Evolutionary conservation across 2,113 vertebrate genomes (phyloP).

Genomic region (Tiliqua scincoides): DNA sequence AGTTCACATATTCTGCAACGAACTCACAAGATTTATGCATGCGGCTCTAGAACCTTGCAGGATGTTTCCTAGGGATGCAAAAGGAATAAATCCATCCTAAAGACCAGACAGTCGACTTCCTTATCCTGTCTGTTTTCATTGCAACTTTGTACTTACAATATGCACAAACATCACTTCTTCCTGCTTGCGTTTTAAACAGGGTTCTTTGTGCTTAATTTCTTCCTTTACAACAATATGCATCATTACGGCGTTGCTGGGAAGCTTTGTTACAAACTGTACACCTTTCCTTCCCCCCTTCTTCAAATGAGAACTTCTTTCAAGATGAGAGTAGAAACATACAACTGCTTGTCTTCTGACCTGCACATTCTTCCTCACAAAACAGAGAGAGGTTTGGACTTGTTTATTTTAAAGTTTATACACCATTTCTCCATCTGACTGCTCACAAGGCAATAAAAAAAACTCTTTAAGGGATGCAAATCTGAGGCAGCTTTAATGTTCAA

Average conservation of each 20-base stretch:
- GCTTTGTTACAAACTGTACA: neutral
- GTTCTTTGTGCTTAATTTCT: neutral
- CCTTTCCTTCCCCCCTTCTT: neutral
- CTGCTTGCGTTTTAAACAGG: neutral
- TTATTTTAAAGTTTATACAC: neutral
- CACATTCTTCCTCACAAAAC: neutral
- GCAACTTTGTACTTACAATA: neutral
- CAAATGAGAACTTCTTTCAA: neutral
- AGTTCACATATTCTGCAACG: neutral
- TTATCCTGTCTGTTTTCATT: neutral
- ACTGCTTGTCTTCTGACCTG: neutral
- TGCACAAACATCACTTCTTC: neutral
- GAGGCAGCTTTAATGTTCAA: neutral
- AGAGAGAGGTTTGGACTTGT: too few relatives aligned
- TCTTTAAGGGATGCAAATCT: neutral
- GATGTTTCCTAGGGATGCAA: neutral
- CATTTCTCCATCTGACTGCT: neutral
- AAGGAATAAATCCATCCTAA: neutral
- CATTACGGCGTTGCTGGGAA: neutral
- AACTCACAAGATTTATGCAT: neutral
- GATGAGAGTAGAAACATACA: neutral
- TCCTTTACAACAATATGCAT: neutral
- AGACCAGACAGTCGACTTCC: neutral
- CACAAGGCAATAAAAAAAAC: neutral
- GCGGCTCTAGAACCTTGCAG: neutral